Base-by-base conservation (phyloP, 2,113 vertebrate species). In the Abramis brama region DNA sequence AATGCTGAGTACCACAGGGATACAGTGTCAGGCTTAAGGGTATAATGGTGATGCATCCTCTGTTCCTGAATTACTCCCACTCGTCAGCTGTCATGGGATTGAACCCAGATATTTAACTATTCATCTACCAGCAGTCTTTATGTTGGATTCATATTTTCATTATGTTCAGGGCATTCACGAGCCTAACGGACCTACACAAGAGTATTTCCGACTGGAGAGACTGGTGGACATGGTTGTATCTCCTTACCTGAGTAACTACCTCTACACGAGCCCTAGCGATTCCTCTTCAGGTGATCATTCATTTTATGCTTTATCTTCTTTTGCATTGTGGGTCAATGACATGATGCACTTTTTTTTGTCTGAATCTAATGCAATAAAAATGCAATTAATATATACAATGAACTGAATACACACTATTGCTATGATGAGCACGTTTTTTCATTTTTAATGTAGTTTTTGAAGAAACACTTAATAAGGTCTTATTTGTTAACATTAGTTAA, bases 141-240 rank as follows among this genome's bases (percentile, higher is more conserved):
- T 17, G 70, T n/a, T 90, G 1, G 79, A 17, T 88, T 2, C 85
- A 4, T 70, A 45, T 74, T 59, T 75, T 79, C 10, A 52, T 62
- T 60, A 39, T 74, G 36, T 79, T 21, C 90, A 99, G 97, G 97
- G 97, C 1, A 94, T 98, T 85, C 97, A 98, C 10, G 97, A 98
- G 82, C 93, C 96, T 45, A 90, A 93, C 0, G 95, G 94, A 64
- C 96, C 96, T 12, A 96, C 92, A 59, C 90, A 95, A 80, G 93
- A 95, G 75, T 98, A 96, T n/a, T 68, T 95, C 60, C 96, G 94
- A 86, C 91, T 99, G 91, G 97, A 99, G 90, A 95, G 93, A 43
- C 93, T 99, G 87, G 96, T 98, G 86, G 96, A 96, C 86, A 93
- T 95, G 77, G 95, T 96, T 25, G 95, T 99, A 0, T 97, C 97